phyloP scores from a whole-genome alignment of 2,888 invertebrate genomes.

The Eucera pruinosa region DNA sequence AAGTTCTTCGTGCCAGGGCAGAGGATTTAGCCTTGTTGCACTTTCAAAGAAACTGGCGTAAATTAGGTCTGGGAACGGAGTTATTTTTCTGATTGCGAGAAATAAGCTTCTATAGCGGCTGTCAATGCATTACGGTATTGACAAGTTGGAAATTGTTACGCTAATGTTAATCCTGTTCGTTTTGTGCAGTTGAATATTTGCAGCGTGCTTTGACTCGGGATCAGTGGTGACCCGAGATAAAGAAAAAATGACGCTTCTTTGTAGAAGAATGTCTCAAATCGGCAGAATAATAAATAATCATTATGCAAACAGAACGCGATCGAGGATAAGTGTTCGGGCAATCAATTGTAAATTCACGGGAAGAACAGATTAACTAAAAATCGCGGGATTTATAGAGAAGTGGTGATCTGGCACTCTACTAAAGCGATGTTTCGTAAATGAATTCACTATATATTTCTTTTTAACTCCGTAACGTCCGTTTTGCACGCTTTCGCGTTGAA shows the following conservation, averaged over 20 bases:
- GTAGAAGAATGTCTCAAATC: constrained; percentile 10
- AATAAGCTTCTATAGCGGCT: neutral
- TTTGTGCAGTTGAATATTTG: too few relatives aligned
- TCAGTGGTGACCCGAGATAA: too few relatives aligned
- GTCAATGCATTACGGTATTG: neutral
- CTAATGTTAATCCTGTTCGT: neutral
- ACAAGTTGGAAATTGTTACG: neutral
- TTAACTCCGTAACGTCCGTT: neutral
- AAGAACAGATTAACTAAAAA: neutral
- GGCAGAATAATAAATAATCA: neutral
- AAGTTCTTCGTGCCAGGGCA: neutral
- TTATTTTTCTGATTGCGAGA: neutral
- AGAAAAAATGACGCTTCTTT: neutral
- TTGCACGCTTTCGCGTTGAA: neutral
- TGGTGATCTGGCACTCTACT: neutral
- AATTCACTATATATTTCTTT: neutral
- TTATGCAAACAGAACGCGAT: constrained; percentile 1
- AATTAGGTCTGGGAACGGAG: neutral
- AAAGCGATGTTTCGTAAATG: neutral
- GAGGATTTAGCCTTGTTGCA: neutral
- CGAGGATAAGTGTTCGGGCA: neutral
- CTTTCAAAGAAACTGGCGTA: constrained; percentile 1
- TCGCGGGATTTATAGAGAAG: neutral
- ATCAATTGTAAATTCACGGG: neutral
- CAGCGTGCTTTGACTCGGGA: neutral